Base-by-base conservation (phyloP, 2,888 invertebrate species). In the Coenonympha arcania region DNA sequence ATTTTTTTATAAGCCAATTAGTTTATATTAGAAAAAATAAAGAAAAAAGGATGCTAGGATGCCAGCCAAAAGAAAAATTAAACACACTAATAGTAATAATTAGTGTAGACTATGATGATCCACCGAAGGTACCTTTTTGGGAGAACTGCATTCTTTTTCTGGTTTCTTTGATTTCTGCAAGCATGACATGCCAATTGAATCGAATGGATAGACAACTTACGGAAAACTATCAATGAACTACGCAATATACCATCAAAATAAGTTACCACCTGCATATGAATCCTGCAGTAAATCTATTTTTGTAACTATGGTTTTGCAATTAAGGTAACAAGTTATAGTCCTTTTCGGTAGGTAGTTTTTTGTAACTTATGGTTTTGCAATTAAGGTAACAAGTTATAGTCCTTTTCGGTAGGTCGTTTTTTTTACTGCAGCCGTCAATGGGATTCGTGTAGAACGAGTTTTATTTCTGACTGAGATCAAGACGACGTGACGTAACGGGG, bases 161-260 rank as follows among this genome's bases (percentile, higher is more conserved):
- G 88, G 88, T 89, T 91, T 92, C 89, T 91, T 91, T 86, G 92
- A 92, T 88, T 92, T 92, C 92, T 92, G 90, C 69, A 91, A 91
- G 55, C 58, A 65, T 52, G 50, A 59, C 24, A 40, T 50, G 42
- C 26, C 15, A 18, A 22, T 41, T 30, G 28, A 30, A 13, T 41
- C 19, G 16, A 30, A 41, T 11, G 11, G 28, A 19, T 13, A 19
- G 16, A 15, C n/a, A 13, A 39, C 15, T 13, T 30, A 19, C 18
- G 9, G 8, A 40, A 15, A 39, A 28, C 30, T 19, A 39, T n/a
- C 22, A 28, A 41, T 30, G 6, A 30, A 18, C 28, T 26, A 18
- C 13, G 16, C 22, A 37, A 39, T 11, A 28, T 41, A 19, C 28
- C 41, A 41, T 41, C 13, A 30, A 19, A 28, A 20, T 19, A 20